phyloP scores from a whole-genome alignment of 2,888 invertebrate species.

The Campoletis raptor region DNA sequence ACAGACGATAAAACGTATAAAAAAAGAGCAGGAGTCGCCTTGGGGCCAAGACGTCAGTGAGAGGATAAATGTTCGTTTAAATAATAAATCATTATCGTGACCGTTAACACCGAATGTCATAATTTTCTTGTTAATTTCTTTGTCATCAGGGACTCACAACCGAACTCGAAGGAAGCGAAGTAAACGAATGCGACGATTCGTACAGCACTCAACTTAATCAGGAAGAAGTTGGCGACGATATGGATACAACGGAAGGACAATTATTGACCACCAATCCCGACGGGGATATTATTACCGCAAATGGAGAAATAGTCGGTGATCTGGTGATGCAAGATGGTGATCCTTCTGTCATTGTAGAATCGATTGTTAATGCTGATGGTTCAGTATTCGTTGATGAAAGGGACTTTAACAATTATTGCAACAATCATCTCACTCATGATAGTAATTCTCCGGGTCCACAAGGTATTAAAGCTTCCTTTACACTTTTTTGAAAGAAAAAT shows the following conservation, averaged over 20 bases:
- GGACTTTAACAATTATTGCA: slow-evolving; percentile 80
- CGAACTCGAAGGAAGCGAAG: slow-evolving; percentile 80
- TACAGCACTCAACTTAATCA: slow-evolving; percentile 78
- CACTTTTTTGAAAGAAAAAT: not conserved
- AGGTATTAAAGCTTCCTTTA: slow-evolving; percentile 70
- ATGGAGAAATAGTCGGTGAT: slow-evolving; percentile 81
- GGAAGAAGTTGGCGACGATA: slow-evolving; percentile 79
- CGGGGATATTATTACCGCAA: slow-evolving; percentile 78
- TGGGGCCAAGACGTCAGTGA: slow-evolving; percentile 81
- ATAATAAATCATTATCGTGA: not conserved
- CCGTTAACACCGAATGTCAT: not conserved
- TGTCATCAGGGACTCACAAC: slow-evolving; percentile 75
- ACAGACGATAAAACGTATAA: slow-evolving; percentile 80
- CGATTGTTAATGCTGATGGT: slow-evolving; percentile 81
- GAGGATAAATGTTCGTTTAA: not conserved
- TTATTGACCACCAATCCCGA: slow-evolving; percentile 76
- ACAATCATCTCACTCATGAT: slow-evolving; percentile 77
- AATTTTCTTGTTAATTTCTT: not conserved
- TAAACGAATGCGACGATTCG: slow-evolving; percentile 81
- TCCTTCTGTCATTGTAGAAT: slow-evolving; percentile 82
- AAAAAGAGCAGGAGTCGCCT: slow-evolving; percentile 78
- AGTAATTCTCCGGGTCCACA: slow-evolving; percentile 75
- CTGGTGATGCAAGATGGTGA: slow-evolving; percentile 82
- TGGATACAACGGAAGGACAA: slow-evolving; percentile 77
- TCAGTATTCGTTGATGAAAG: slow-evolving; percentile 82